phyloP scores from a whole-genome alignment of 1,140 invertebrate genomes.

The Heterodera schachtii region DNA sequence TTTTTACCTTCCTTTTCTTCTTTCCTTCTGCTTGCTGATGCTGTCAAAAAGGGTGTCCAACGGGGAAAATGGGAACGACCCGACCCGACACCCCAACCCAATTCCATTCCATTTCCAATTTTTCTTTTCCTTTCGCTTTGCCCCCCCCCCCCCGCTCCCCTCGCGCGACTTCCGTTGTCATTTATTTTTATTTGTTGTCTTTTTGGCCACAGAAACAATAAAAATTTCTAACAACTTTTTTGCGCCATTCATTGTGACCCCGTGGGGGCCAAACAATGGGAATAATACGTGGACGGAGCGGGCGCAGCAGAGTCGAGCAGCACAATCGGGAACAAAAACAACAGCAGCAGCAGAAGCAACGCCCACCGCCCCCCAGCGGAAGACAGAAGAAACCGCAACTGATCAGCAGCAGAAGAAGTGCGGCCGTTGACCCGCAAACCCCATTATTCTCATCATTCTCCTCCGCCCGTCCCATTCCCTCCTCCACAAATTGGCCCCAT shows the following conservation, averaged over 20 bases:
- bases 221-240: background rate
- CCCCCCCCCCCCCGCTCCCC: no score
- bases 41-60: background rate
- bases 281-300: background rate
- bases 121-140: no score
- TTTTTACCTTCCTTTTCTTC: background rate
- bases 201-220: background rate
- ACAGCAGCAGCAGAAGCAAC: background rate
- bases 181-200: background rate
- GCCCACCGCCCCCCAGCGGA: background rate
- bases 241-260: background rate
- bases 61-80: background rate
- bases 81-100: background rate
- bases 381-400: background rate
- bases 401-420: no score
- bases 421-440: background rate
- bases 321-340: background rate
- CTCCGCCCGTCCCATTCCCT: background rate
- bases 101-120: background rate
- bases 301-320: background rate
- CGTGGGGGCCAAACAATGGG: background rate
- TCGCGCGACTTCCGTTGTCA: no score
- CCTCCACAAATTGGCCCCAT: background rate
- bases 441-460: background rate
- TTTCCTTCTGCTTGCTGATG: background rate